Evolutionary conservation across 1,140 invertebrate species (phyloP).

Genomic region (Sitobion miscanthi): DNA sequence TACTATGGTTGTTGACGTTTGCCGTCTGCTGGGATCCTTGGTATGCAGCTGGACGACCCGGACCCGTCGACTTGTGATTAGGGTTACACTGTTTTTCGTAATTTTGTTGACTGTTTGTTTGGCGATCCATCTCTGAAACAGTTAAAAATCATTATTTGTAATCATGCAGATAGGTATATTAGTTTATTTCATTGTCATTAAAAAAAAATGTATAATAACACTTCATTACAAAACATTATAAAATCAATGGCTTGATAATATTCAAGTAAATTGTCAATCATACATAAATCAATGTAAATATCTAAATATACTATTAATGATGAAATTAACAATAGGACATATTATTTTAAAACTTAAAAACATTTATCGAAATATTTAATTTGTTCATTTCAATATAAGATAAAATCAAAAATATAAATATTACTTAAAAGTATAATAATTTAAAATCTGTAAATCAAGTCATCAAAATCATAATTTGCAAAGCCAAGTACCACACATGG

Average conservation of each 20-base stretch:
- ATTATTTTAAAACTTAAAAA: not conserved
- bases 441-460: not conserved
- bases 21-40: rapidly evolving
- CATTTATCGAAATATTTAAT: not conserved
- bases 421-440: no score
- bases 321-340: not conserved
- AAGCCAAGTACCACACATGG: no score
- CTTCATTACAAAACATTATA: not conserved
- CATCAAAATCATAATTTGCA: not conserved
- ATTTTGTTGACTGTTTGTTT: rapidly evolving
- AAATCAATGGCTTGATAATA: not conserved
- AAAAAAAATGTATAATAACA: not conserved
- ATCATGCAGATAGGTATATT: no score
- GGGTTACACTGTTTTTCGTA: not conserved
- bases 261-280: not conserved
- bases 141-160: not conserved
- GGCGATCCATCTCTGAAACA: not conserved
- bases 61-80: not conserved
- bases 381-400: not conserved
- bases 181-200: no score
- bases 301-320: not conserved
- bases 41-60: no score
- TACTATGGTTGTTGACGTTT: rapidly evolving
- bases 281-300: no score
- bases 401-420: not conserved